A percentile compares a stretch with the other conserved stretches of the same genome.
Conservation (phyloP, 1,140 invertebrate genomes). For the Conus betulinus region DNA sequence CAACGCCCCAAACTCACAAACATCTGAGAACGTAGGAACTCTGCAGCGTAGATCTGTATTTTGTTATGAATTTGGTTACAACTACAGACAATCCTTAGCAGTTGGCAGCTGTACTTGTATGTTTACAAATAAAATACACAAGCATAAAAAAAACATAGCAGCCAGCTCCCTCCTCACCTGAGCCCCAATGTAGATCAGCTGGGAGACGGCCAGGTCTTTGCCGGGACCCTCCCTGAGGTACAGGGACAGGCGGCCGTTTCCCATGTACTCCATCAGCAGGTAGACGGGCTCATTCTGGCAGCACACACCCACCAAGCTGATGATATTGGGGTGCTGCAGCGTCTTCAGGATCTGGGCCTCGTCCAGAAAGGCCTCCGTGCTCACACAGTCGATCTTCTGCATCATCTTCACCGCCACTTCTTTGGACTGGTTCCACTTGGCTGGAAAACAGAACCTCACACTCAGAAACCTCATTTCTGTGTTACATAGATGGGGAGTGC, state of each 20-base stretch:
- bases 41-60: too few species aligned
- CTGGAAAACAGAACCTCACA: slow-evolving; percentile 43
- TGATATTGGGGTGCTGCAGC: slow-evolving; percentile 94
- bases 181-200: slow-evolving; percentile 66
- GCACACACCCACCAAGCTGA: slow-evolving; percentile 97
- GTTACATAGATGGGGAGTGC: not conserved
- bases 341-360: slow-evolving; percentile 99
- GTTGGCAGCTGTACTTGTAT: too few species aligned
- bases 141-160: too few species aligned
- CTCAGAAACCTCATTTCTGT: not conserved
- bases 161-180: slow-evolving; percentile 57
- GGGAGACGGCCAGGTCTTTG: slow-evolving; percentile 55
- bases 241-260: slow-evolving; percentile 65
- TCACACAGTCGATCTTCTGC: slow-evolving; percentile 95
- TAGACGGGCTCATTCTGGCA: slow-evolving; percentile 98
- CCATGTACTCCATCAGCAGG: slow-evolving; percentile 94
- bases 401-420: slow-evolving; percentile 97
- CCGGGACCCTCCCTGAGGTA: slow-evolving; percentile 68
- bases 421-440: slow-evolving; percentile 91
- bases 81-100: too few species aligned
- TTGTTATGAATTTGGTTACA: too few species aligned
- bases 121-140: too few species aligned
- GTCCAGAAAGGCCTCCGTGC: slow-evolving; percentile 95
- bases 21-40: too few species aligned
- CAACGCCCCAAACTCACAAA: too few species aligned